Evolutionary conservation across 2,113 vertebrate species (phyloP).

Genomic region (Acanthisitta chloris): DNA sequence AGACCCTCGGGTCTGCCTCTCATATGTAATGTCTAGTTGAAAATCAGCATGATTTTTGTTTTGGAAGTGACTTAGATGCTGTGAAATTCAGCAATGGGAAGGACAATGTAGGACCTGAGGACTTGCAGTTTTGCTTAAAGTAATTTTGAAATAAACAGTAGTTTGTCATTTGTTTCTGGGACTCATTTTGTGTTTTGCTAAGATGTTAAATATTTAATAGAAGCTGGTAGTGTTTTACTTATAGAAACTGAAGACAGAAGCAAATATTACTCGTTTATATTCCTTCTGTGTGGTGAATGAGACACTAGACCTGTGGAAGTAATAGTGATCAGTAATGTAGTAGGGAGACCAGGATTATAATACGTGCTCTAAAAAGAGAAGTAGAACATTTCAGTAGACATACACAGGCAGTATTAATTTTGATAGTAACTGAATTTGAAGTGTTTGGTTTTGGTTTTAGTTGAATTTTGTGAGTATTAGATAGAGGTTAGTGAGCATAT

Average conservation of each 20-base stretch:
- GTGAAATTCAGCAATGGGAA: neutral
- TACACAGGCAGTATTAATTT: neutral
- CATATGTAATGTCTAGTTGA: neutral
- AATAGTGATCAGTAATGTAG: neutral
- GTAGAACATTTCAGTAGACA: neutral
- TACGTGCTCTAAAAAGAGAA: neutral
- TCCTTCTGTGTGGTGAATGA: neutral
- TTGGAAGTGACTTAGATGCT: neutral
- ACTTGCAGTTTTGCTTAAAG: neutral
- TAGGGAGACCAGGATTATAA: neutral
- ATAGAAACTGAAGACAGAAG: neutral
- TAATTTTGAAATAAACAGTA: neutral
- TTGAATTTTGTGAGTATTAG: neutral
- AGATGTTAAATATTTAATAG: neutral
- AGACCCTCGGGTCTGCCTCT: neutral
- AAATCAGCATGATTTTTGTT: neutral
- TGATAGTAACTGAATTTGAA: neutral
- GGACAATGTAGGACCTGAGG: neutral
- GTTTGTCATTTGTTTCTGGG: neutral
- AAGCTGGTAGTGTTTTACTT: neutral
- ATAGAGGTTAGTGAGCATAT: neutral
- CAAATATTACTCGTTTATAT: neutral
- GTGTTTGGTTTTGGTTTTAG: neutral
- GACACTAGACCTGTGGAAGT: neutral
- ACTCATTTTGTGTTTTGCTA: neutral